phyloP scores from a whole-genome alignment of 2,888 invertebrate genomes.

The Callyntrura sp. region DNA sequence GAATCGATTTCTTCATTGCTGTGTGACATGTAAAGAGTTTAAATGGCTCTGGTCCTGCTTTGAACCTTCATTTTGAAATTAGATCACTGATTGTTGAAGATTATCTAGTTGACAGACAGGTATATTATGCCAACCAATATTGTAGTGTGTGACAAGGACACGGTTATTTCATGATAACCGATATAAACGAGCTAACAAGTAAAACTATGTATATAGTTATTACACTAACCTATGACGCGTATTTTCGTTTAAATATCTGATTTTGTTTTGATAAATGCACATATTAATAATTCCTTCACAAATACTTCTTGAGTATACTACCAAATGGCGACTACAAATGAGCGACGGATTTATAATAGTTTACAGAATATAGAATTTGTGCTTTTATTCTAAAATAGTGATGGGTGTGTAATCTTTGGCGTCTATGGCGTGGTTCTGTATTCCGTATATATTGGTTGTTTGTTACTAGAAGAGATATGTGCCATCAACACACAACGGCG shows the following conservation, averaged over 20 bases:
- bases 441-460: neutral
- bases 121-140: neutral
- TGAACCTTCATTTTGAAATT: neutral
- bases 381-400: neutral
- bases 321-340: neutral
- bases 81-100: neutral
- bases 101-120: neutral
- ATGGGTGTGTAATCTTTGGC: neutral
- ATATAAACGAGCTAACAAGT: neutral
- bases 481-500: neutral
- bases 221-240: neutral
- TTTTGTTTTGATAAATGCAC: no score
- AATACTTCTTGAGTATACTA: no score
- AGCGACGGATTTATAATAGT: neutral
- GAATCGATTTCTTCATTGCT: neutral
- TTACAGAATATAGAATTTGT: neutral
- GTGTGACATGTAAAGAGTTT: neutral
- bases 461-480: neutral
- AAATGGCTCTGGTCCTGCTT: conserved; percentile 17
- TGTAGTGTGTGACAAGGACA: neutral
- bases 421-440: neutral
- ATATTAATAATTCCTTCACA: no score
- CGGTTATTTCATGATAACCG: neutral
- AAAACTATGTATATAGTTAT: neutral
- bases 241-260: no score